Evolutionary conservation across 1,140 invertebrate species (phyloP), one percentile per base, ranked within the genome.

Genomic region (Neodiprion lecontei): DNA sequence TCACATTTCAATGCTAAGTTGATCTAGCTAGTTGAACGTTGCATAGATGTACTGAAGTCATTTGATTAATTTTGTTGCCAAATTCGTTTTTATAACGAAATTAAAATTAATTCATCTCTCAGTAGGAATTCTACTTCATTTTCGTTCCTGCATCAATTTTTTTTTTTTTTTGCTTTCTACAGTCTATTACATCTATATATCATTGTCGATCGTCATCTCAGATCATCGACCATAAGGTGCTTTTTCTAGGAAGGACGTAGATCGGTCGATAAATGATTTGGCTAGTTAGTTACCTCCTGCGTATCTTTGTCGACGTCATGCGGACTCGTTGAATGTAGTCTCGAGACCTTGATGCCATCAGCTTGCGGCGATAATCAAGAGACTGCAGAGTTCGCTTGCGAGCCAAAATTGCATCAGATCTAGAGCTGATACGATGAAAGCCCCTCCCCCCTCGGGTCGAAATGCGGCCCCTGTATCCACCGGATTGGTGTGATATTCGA

Each of bases 271-370:
- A 61, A 61, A 61, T 61, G 53, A 61, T 61, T 40, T 69, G 17
- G 11, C 40, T 69, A 69, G 11, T 69, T 23, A 69, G 80, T 88
- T 87, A 87, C 85, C 86, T 87, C 85, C 86, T 83, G 78, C 85
- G 85, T 81, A 87, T 80, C 82, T 86, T 87, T 69, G 86, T 83
- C 65, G 83, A 82, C 69, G 84, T 82, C 84, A 87, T 84, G 83
- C 86, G 85, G 80, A 85, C 83, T 79, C 86, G 86, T 78, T 88
- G 86, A 67, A 87, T 81, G 85, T 87, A 88, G 83, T 88, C 86
- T 72, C 86, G 85, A 67, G 86, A 85, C 73, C 86, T 83, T 78
- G 86, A 83, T 68, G 83, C 83, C 70, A 87, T 81, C 79, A 88
- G 79, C 84, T 88, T 88, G 79, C 86, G 84, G 69, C 86, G 84